phyloP scores from a whole-genome alignment of 2,797 vertebrate genomes.

The Coccyzus lansbergi region DNA sequence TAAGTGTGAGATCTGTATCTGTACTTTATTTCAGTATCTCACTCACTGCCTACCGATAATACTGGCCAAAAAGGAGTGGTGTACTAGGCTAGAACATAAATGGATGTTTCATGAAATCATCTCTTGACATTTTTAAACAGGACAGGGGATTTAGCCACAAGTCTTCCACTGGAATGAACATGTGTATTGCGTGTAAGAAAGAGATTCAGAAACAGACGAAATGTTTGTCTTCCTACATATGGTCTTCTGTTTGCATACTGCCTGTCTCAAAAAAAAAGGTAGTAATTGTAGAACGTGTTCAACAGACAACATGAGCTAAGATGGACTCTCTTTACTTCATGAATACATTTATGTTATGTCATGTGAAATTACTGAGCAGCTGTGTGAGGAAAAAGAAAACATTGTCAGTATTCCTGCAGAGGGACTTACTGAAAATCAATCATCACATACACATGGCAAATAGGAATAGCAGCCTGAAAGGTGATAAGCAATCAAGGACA shows the following conservation, averaged over 20 bases:
- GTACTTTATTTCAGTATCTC: constrained; percentile 54
- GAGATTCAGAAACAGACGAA: constrained; percentile 51
- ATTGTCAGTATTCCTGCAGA: constrained; percentile 67
- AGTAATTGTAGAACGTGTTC: constrained; percentile 43
- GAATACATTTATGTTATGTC: constrained; percentile 77
- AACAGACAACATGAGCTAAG: constrained; percentile 65
- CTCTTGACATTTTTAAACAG: background rate
- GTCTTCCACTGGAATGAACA: constrained; percentile 20
- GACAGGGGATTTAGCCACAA: background rate
- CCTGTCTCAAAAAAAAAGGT: background rate
- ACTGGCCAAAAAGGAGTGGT: constrained; percentile 25
- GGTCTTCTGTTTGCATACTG: constrained; percentile 13
- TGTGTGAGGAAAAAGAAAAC: constrained; percentile 69
- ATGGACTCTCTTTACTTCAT: constrained; percentile 62
- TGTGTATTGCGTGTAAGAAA: background rate
- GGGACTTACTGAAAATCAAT: constrained; percentile 38
- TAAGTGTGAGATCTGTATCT: constrained; percentile 55
- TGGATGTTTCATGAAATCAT: constrained; percentile 35
- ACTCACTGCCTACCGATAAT: constrained; percentile 57
- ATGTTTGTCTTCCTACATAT: background rate
- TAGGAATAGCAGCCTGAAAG: constrained; percentile 70
- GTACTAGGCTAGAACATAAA: constrained; percentile 46
- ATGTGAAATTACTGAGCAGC: constrained; percentile 79
- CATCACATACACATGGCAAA: constrained; percentile 66
- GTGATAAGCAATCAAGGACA: constrained; percentile 76